These are phyloP conservation scores for Montipora efflorescens DNA, from an alignment of 64 coral and sea anemone genomes.

Conservation along the genomic window DNA sequence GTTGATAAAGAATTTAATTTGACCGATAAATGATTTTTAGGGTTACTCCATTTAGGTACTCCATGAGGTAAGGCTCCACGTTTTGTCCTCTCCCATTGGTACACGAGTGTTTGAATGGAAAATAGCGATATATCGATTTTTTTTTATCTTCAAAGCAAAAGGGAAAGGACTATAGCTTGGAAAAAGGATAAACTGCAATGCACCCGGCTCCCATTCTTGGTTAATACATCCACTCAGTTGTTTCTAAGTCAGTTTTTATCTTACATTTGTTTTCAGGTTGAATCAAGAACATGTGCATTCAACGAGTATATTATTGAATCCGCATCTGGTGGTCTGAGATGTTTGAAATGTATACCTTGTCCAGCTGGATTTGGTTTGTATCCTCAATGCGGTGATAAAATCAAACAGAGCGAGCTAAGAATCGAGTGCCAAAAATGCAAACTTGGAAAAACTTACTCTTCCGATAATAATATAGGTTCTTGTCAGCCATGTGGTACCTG, in stretches of 20 bases:
- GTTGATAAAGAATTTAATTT: too few relatives aligned
- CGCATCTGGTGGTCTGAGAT: neutral
- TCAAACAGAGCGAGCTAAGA: neutral
- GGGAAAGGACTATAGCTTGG: too few relatives aligned
- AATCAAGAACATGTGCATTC: neutral
- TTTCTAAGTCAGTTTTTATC: neutral
- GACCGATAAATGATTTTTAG: too few relatives aligned
- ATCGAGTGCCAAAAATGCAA: constrained; percentile 16
- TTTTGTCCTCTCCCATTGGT: too few relatives aligned
- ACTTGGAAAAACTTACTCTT: constrained; percentile 42
- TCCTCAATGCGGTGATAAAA: constrained; percentile 8
- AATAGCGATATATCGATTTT: too few relatives aligned
- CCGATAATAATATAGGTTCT: neutral
- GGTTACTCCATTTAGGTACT: too few relatives aligned
- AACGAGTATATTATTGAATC: constrained; percentile 31
- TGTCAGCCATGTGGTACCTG: constrained; percentile 55
- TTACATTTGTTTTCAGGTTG: neutral
- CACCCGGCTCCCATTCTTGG: too few relatives aligned
- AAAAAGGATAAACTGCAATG: too few relatives aligned
- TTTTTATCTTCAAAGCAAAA: too few relatives aligned
- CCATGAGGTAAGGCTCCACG: too few relatives aligned
- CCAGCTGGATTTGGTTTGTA: neutral
- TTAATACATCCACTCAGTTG: too few relatives aligned
- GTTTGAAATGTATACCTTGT: neutral
- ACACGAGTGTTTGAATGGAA: too few relatives aligned